Evolutionary conservation across 2,113 vertebrate species (phyloP).

Genomic region (Microtus ochrogaster): DNA sequence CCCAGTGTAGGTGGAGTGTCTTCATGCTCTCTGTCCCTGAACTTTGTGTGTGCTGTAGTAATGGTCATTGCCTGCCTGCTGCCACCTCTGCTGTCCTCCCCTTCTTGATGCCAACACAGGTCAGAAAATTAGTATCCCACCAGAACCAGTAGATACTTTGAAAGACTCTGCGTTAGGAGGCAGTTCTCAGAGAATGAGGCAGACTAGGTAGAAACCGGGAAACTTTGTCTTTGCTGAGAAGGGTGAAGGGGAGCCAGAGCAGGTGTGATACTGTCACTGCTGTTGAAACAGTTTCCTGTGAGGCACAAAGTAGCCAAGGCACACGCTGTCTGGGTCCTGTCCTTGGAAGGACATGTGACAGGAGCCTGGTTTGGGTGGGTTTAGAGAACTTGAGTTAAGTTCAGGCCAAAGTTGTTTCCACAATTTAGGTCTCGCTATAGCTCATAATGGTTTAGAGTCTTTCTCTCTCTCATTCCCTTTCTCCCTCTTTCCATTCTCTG

Average conservation of each 20-base stretch:
- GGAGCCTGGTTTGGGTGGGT: not conserved
- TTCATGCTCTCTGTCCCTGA: not conserved
- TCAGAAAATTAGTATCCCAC: not conserved
- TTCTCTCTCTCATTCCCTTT: not conserved
- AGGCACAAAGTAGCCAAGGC: no score
- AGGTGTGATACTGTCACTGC: fast-evolving
- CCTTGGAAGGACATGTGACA: not conserved
- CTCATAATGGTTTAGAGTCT: not conserved
- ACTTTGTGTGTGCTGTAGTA: no score
- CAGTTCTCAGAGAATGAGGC: fast-evolving
- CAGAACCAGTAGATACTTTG: fast-evolving
- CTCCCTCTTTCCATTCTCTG: not conserved
- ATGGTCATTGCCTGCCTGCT: fast-evolving
- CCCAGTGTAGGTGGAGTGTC: no score
- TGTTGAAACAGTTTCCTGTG: not conserved
- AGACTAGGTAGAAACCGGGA: not conserved
- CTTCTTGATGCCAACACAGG: fast-evolving
- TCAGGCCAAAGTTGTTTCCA: not conserved
- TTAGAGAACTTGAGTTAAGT: not conserved
- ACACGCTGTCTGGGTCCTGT: not conserved
- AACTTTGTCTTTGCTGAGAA: not conserved
- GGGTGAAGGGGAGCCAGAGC: not conserved
- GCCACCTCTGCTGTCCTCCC: not conserved
- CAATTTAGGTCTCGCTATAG: not conserved
- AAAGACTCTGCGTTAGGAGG: not conserved